These are phyloP conservation scores for Pungitius pungitius DNA, from an alignment of 2,113 vertebrate genomes.

Conservation along the genomic window DNA sequence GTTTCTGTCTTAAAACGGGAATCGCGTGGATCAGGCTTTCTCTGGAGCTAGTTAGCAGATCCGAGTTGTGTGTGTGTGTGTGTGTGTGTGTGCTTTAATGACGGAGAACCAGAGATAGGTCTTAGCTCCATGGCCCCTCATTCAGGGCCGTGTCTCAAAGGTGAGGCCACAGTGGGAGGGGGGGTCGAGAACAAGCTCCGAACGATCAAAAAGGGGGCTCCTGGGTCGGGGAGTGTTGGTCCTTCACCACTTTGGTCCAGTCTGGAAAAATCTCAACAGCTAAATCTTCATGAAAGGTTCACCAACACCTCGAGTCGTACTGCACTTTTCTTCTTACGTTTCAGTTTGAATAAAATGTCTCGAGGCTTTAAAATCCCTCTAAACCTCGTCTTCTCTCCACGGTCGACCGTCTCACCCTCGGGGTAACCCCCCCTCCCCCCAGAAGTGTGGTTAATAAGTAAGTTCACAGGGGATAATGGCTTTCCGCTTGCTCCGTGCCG, in stretches of 20 bases:
- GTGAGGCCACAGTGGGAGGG: no score
- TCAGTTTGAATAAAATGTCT: background rate
- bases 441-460: constrained; percentile 29
- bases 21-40: constrained; percentile 27
- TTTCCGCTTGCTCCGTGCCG: constrained; percentile 1
- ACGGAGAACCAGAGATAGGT: no score
- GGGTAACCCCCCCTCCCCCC: constrained; percentile 32
- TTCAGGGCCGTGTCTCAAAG: no score
- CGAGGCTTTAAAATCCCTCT: background rate
- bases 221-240: background rate
- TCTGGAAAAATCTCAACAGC: background rate
- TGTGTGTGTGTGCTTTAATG: no score
- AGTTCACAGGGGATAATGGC: constrained; percentile 20
- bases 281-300: background rate
- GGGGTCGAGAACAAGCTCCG: no score
- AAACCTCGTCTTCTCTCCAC: background rate
- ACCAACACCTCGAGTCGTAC: background rate
- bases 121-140: no score
- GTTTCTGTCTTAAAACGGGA: constrained; percentile 38
- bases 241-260: background rate
- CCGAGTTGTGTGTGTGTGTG: background rate
- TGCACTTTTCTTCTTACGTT: background rate
- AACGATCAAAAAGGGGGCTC: no score
- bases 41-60: constrained; percentile 13
- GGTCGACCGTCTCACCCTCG: constrained; percentile 8